Conservation (phyloP, 2,888 invertebrate species). For the Monoplex corrugatus region DNA sequence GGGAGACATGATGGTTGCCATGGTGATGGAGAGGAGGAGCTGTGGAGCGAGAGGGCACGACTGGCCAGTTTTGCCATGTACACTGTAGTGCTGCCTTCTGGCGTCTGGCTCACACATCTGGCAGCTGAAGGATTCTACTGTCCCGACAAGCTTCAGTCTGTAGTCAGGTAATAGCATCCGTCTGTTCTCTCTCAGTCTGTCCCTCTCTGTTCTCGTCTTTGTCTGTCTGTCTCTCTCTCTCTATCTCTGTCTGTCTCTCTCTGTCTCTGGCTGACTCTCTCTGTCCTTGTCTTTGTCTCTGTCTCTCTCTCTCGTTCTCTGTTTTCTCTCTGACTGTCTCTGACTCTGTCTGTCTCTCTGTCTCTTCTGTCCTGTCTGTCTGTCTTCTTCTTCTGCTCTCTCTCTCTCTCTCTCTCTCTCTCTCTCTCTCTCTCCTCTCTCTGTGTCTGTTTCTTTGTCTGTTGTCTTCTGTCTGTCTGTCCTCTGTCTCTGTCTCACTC, state of each 20-base stretch:
- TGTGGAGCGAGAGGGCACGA: not conserved
- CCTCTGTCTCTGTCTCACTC: not conserved
- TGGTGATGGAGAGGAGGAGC: no score
- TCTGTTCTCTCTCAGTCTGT: not conserved
- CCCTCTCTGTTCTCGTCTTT: not conserved
- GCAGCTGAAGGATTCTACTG: not conserved
- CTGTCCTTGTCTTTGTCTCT: no score
- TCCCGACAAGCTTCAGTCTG: not conserved
- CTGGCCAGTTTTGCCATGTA: not conserved
- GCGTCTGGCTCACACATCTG: not conserved
- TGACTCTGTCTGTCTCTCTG: not conserved
- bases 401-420: not conserved
- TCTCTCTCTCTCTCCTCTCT: not conserved
- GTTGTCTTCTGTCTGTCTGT: not conserved
- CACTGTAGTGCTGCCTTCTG: not conserved
- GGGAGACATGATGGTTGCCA: not conserved
- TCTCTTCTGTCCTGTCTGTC: not conserved
- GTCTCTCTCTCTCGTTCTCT: not conserved
- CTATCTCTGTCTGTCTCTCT: not conserved
- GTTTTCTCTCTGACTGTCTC: not conserved
- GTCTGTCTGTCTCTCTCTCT: not conserved
- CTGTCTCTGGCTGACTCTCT: not conserved
- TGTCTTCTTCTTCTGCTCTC: not conserved
- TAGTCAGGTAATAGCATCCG: not conserved
- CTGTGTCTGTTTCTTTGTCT: not conserved